Percentiles rank a stretch among this genome's conserved stretches.
These are phyloP conservation scores for Lethrus apterus DNA, from an alignment of 1,140 invertebrate genomes.

Conservation along the genomic window DNA sequence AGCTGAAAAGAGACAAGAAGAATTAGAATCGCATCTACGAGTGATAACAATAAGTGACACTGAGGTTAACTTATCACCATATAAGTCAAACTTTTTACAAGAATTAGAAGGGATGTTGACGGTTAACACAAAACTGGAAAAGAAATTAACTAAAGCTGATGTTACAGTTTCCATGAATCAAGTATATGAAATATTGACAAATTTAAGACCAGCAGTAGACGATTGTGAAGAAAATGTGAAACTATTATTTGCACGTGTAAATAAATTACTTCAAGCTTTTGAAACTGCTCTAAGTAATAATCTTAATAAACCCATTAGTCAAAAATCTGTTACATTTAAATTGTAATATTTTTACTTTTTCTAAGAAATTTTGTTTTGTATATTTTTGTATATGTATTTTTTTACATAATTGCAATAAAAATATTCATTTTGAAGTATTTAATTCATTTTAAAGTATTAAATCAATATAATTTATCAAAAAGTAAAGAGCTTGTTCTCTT, in stretches of 20 bases:
- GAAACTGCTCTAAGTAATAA: constrained; percentile 33
- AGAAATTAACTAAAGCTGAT: constrained; percentile 27
- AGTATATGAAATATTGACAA: constrained; percentile 32
- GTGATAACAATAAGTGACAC: constrained; percentile 35
- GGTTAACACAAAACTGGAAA: constrained; percentile 24
- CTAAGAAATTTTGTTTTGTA: constrained; percentile 2
- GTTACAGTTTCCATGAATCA: constrained; percentile 30
- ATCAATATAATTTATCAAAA: too few species aligned
- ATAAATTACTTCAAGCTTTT: constrained; percentile 36
- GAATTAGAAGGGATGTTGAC: constrained; percentile 45
- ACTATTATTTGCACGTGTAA: constrained; percentile 36
- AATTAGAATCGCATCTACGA: constrained; percentile 44
- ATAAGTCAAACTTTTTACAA: constrained; percentile 47
- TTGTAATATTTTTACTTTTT: constrained; percentile 17
- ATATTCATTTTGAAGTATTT: too few species aligned
- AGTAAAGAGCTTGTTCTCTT: too few species aligned
- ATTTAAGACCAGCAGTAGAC: constrained; percentile 27
- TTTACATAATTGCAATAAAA: too few species aligned
- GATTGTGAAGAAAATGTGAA: constrained; percentile 31
- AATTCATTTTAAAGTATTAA: too few species aligned
- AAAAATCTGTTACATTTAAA: constrained; percentile 30
- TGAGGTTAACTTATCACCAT: constrained; percentile 40
- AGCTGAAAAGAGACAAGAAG: constrained; percentile 51
- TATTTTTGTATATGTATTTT: not conserved
- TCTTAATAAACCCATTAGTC: constrained; percentile 20